Evolutionary conservation across 2,797 vertebrate species (phyloP), one percentile per base, ranked within the genome.

Genomic region (Ambastaia sidthimunki): DNA sequence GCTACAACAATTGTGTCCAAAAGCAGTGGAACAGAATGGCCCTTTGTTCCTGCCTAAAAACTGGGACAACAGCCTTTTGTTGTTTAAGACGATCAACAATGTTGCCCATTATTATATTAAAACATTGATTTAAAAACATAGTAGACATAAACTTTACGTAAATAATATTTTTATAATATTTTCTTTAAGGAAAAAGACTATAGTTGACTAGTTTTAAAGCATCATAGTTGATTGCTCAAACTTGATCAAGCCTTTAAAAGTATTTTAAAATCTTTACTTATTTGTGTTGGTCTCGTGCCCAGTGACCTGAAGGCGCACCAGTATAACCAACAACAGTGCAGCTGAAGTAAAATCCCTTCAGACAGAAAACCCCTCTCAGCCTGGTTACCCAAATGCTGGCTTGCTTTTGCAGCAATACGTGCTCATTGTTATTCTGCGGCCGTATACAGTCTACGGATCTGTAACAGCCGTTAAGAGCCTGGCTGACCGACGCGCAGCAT

Each of bases 361-460:
- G 76, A 47, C 66, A 25, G 59, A n/a, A 78, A 79, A 81, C 82
- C 66, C 82, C 71, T 85, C 78, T 82, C 74, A 80, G 76, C 18
- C 78, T 23, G 83, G 84, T 82, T 82, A 77, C 6, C 44, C 87
- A 87, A 85, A 88, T 44, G 34, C 47, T 87, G 78, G 44, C 81
- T 78, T 80, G 77, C 80, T 84, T 84, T 80, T 89, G 91, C 93
- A 90, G 90, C 90, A 87, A 79, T 80, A 79, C 70, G 65, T 31
- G 85, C 91, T 94, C 92, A 94, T 94, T 94, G 90, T 89, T 78
- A 93, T 94, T 94, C 93, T 82, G 83, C 15, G 74, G 70, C 86
- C 89, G 92, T 94, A 37, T 80, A 55, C 84, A 84, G 83, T 16
- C 80, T 83, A 82, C 82, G 72, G 84, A 84, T 54, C 63, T 80